phyloP scores from a whole-genome alignment of 2,797 vertebrate species.

The Gymnocypris eckloni region DNA sequence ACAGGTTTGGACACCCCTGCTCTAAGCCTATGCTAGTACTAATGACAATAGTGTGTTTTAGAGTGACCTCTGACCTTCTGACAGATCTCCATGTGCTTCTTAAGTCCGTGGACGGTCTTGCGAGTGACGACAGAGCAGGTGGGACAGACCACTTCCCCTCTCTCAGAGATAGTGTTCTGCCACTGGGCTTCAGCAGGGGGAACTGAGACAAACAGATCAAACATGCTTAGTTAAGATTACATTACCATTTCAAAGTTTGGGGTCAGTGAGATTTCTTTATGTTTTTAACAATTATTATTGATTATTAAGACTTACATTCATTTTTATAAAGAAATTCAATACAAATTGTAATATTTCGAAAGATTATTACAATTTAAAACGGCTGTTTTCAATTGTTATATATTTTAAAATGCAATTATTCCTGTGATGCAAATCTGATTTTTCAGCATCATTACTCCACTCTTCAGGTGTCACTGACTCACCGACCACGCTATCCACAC shows the following conservation, averaged over 20 bases:
- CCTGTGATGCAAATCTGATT: no score
- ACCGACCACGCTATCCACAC: no score
- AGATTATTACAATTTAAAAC: no score
- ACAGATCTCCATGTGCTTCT: constrained; percentile 98
- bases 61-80: constrained; percentile 85
- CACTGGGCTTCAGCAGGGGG: constrained; percentile 82
- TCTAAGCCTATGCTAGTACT: not conserved
- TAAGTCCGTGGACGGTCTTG: constrained; percentile 92
- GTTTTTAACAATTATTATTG: no score
- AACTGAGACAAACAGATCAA: constrained; percentile 58
- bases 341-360: no score
- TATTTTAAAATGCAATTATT: no score
- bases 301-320: no score
- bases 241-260: not conserved
- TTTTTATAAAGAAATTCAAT: no score
- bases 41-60: not conserved
- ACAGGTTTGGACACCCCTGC: not conserved
- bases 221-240: not conserved
- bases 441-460: no score
- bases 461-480: no score
- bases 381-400: no score
- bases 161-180: constrained; percentile 89
- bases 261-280: no score
- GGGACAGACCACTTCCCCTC: constrained; percentile 91
- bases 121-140: constrained; percentile 90